These are phyloP conservation scores for Lepidotrigona ventralis DNA, from an alignment of 1,140 invertebrate species.

Conservation along the genomic window DNA sequence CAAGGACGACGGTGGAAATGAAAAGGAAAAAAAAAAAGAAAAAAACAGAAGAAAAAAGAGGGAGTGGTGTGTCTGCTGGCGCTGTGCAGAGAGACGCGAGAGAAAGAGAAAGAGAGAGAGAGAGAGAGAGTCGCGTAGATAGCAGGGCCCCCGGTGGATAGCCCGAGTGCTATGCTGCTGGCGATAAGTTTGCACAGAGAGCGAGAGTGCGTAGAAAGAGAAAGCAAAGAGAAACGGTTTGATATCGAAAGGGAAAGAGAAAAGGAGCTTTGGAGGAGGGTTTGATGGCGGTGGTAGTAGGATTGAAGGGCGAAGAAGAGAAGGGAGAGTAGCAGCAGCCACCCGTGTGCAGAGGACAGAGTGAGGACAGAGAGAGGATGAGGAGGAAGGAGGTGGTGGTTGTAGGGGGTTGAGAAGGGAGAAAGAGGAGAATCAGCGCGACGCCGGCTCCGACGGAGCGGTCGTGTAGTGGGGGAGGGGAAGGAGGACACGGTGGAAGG, in stretches of 20 bases:
- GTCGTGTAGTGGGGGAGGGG: constrained; percentile 32
- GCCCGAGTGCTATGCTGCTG: constrained; percentile 46
- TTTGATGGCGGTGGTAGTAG: not conserved
- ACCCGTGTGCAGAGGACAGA: not conserved
- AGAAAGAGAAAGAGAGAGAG: constrained; percentile 34
- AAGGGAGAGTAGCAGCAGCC: constrained; percentile 31
- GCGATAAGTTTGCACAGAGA: constrained; percentile 62
- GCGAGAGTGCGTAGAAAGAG: constrained; percentile 59
- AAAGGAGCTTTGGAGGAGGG: constrained; percentile 10
- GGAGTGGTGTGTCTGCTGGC: not conserved
- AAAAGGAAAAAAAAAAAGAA: not conserved
- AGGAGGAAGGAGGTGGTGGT: constrained; percentile 12
- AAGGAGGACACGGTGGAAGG: not conserved
- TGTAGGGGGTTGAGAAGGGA: not conserved
- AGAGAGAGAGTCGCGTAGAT: constrained; percentile 10
- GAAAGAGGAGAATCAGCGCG: constrained; percentile 39
- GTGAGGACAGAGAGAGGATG: not conserved
- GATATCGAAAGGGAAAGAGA: constrained; percentile 10
- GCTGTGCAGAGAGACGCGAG: not conserved
- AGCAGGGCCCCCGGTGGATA: constrained; percentile 12
- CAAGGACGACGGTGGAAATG: constrained; percentile 25
- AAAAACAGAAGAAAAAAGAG: not conserved
- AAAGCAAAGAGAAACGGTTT: constrained; percentile 16
- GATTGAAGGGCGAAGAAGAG: constrained; percentile 47
- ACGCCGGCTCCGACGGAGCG: constrained; percentile 49